Evolutionary conservation across 2,113 vertebrate genomes (phyloP).

Genomic region (Rallus limicola): DNA sequence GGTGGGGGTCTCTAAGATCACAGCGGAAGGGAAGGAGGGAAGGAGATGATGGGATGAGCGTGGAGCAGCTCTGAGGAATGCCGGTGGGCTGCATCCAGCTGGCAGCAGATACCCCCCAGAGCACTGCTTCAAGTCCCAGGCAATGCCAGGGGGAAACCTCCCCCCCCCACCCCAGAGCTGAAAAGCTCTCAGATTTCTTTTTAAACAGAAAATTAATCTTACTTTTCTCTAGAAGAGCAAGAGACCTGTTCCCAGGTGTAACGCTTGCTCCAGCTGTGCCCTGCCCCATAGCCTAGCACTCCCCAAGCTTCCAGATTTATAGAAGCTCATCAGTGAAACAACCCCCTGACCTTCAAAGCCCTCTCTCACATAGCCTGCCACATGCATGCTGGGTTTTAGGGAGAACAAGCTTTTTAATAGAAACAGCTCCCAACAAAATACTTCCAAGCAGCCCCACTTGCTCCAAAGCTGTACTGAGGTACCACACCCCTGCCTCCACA

Average conservation of each 20-base stretch:
- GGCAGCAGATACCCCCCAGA: not conserved
- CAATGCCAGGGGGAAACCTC: not conserved
- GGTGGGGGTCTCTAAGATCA: not conserved
- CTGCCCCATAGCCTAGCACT: not conserved
- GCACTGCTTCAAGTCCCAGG: rapidly evolving
- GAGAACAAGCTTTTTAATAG: too few species aligned
- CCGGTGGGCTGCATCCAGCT: not conserved
- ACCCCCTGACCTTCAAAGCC: not conserved
- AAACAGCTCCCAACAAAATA: not conserved
- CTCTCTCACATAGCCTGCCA: not conserved
- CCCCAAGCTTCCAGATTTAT: not conserved
- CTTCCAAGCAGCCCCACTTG: not conserved
- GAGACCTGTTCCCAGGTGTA: not conserved
- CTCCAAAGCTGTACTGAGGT: not conserved
- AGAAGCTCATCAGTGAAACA: not conserved
- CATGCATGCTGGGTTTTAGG: too few species aligned
- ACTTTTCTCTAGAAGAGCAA: not conserved
- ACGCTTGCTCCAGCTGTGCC: not conserved
- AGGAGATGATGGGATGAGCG: too few species aligned
- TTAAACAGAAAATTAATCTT: not conserved
- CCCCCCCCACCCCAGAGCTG: rapidly evolving
- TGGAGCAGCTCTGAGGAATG: not conserved
- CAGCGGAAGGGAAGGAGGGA: not conserved
- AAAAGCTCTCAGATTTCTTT: not conserved
- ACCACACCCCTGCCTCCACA: not conserved